Base-by-base conservation (phyloP, 2,888 invertebrate genomes). In the Amblyjoppa proteus region DNA sequence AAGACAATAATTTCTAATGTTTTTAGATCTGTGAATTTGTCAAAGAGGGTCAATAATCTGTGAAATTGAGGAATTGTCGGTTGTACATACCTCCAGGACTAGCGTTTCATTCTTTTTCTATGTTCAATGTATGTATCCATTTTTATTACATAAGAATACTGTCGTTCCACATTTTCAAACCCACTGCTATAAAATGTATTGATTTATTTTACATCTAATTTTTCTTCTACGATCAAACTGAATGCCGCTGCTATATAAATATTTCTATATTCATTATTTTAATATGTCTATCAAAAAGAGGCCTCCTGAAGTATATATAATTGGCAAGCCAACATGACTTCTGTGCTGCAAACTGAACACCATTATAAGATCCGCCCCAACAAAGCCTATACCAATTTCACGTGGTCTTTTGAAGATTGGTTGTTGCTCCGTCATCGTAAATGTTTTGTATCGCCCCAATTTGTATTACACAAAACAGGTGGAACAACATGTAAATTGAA, bases 401-500 rank as follows among this genome's bases (percentile, higher is more conserved):
- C 28, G 68, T 77, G 76, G 76, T n/a, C 25, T 16, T 38, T 76
- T 11, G 25, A 68, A 9, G 38, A 76, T 38, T 76, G 76, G 76
- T 25, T 38, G 16, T 13, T 75, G 25, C 68, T 56, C 38, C 11
- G 25, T 25, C 2, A 56, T 13, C 56, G 53, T 25, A 7, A 20
- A 0, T 0, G 38, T 0, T 11, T 58, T 45, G 6, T 0, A 6
- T 76, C 76, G 9, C 76, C 51, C 4, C 7, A 38, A 53, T 76
- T 76, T 34, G n/a, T 68, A 16, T 5, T 76, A 3, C 20, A 28
- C n/a, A 16, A 51, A 53, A 7, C 49, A 5, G 56, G 1, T 0
- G n/a, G 34, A 53, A 66, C 7, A 9, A 66, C 4, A 25, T 76
- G 76, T 31, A 3, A 25, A 34, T 25, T 76, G 16, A 25, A 0